Evolutionary conservation across 2,888 invertebrate species (phyloP), one percentile per base, ranked within the genome.

Genomic region (Tetranychus piercei): DNA sequence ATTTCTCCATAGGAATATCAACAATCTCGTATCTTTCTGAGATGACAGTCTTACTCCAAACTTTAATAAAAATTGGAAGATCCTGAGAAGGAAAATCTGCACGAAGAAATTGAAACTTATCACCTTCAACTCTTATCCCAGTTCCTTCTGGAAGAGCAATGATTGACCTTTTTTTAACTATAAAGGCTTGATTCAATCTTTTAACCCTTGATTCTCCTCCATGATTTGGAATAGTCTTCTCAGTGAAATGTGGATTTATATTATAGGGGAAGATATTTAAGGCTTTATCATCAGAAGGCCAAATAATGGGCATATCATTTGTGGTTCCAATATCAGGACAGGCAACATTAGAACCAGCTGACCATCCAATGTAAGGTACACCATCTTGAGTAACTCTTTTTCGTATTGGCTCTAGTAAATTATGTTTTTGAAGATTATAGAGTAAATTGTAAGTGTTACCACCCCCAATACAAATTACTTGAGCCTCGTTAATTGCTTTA

Each of bases 291-390:
- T 85, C 85, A 44, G 89, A 89, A 67, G 90, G 90, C 81, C 86
- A 87, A 18, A 86, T 86, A 75, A 92, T 89, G 5, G 91, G 92
- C 91, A 92, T 91, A 81, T 92, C 91, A 84, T 92, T 92, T 72
- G 91, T 91, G 6, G 91, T 91, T 79, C 88, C 86, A 79, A 92
- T 91, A 78, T 88, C 89, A 78, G 84, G 84, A 1, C 91, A 90
- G 11, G 90, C 89, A 18, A 91, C 89, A 85, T 91, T 92, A 18
- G 90, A 89, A 71, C 91, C 91, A 75, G 91, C 91, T 83, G 90
- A 90, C 78, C 88, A 87, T 22, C 90, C 90, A 76, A 91, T 88
- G 79, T 90, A 91, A 3, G 88, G 85, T 55, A 88, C 80, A 7
- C 87, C 87, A 72, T 88, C 87, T 80, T 83, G 72, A 44, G 64